Evolutionary conservation across 1,140 invertebrate genomes (phyloP).

Genomic region (Cepaea nemoralis): DNA sequence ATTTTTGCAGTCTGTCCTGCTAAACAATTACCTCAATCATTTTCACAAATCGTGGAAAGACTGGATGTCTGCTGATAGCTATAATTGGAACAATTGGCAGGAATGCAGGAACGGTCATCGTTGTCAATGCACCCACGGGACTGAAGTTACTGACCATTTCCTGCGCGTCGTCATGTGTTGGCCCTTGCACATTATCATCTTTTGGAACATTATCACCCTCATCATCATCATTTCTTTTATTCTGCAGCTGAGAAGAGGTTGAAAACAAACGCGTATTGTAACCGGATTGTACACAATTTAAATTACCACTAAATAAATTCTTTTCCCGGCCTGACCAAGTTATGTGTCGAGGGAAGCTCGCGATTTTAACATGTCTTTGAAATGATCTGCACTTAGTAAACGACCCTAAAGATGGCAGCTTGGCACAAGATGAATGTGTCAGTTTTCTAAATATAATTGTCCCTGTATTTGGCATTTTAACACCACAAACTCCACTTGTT

Average conservation of each 20-base stretch:
- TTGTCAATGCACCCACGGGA: slow-evolving; percentile 58
- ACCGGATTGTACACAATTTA: neutral
- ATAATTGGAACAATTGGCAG: slow-evolving; percentile 97
- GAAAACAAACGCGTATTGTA: slow-evolving; percentile 4
- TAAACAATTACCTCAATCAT: slow-evolving; percentile 89
- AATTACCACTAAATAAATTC: neutral
- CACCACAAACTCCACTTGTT: neutral
- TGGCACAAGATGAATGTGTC: neutral
- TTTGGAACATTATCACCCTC: slow-evolving; percentile 13
- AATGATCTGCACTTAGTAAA: neutral
- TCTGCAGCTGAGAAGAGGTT: neutral
- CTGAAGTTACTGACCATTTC: slow-evolving; percentile 21
- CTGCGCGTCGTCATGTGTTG: neutral
- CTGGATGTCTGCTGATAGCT: slow-evolving; percentile 92
- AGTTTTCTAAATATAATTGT: neutral
- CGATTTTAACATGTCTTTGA: neutral
- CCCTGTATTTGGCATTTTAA: neutral
- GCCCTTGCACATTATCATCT: neutral
- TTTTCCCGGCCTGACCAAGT: neutral
- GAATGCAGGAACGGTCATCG: slow-evolving; percentile 94
- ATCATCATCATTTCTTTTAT: slow-evolving; percentile 30
- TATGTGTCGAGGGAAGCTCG: neutral
- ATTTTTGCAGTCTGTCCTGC: too few species aligned
- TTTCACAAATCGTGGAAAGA: slow-evolving; percentile 98
- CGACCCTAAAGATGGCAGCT: neutral